phyloP scores from a whole-genome alignment of 1,140 invertebrate genomes.

The Macrostomum lignano region DNA sequence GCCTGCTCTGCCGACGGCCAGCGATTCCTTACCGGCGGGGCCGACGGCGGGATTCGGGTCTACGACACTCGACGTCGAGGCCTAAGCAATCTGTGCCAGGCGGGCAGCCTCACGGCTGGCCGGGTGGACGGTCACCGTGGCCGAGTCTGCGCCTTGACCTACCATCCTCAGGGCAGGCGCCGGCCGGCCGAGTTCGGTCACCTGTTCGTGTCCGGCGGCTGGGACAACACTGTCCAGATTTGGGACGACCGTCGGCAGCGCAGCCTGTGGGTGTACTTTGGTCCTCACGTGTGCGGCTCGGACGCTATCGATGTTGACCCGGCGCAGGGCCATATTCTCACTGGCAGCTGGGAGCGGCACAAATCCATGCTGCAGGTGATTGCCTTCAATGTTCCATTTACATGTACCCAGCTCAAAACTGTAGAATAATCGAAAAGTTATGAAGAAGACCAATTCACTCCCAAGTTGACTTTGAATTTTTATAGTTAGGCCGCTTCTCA shows the following conservation, averaged over 20 bases:
- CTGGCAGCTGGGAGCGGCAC: conserved; percentile 40
- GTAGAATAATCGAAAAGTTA: too few relatives aligned
- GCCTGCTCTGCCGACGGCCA: too few relatives aligned
- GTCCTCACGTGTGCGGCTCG: conserved; percentile 38
- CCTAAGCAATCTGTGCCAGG: too few relatives aligned
- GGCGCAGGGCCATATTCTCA: conserved; percentile 37
- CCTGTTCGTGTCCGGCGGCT: conserved; percentile 40
- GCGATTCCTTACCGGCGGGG: too few relatives aligned
- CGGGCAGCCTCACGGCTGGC: conserved; percentile 16
- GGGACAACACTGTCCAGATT: conserved; percentile 39
- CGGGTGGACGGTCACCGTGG: conserved; percentile 36
- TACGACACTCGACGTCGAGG: too few relatives aligned
- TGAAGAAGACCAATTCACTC: too few relatives aligned
- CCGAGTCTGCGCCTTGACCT: conserved; percentile 37
- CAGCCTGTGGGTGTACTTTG: conserved; percentile 28
- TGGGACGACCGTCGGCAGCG: conserved; percentile 22
- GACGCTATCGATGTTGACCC: conserved; percentile 40
- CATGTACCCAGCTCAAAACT: too few relatives aligned
- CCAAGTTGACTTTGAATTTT: too few relatives aligned
- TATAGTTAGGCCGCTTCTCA: too few relatives aligned
- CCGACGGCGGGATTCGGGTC: too few relatives aligned
- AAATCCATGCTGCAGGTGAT: too few relatives aligned
- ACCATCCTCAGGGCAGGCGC: conserved; percentile 32
- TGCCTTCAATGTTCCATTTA: too few relatives aligned
- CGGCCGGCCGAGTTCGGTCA: conserved; percentile 28